Evolutionary conservation across 2,888 invertebrate genomes (phyloP), one percentile per base, ranked within the genome.

Genomic region (Cryptus armator): DNA sequence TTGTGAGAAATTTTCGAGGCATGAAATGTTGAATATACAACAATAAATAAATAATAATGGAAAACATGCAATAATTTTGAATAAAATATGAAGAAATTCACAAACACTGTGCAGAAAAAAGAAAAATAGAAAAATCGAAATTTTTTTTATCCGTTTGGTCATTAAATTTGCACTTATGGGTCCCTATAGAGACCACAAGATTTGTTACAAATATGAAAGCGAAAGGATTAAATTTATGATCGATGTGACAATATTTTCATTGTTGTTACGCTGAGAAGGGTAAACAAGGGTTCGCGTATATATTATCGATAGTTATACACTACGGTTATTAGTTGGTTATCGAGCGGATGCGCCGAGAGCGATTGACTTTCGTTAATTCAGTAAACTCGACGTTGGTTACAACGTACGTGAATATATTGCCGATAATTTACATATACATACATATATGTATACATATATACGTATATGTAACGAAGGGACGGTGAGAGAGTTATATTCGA

Each of bases 351-450:
- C 48, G 14, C 24, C 19, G 6, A 53, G 37, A 48, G 53, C 48
- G 32, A 75, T 83, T 79, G 74, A 43, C 48, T 79, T 72, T 68
- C 70, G 74, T 44, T 78, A 78, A 79, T 62, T 70, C 43, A 5
- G 68, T 67, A 53, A 68, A 56, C 46, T 75, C 68, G 24, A 24
- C 68, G 59, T 43, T 75, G 53, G 43, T 37, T 14, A 0, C 29
- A 3, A 29, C 12, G 12, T 14, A 56, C 7, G 5, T 29, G 59
- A 12, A n/a, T 37, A 72, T 59, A n/a, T 46, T 7, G 44, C 19
- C 46, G 46, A 44, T 44, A 67, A 44, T 46, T 16, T n/a, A 16
- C 56, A 56, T 5, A 16, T 48, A 68, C 7, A 48, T 3, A 32
- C 24, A 24, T 24, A 24, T 24, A 24, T 24, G 3, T 24, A 3